Evolutionary conservation across 2,113 vertebrate species (phyloP), one percentile per base, ranked within the genome.

Genomic region (Alosa alosa): DNA sequence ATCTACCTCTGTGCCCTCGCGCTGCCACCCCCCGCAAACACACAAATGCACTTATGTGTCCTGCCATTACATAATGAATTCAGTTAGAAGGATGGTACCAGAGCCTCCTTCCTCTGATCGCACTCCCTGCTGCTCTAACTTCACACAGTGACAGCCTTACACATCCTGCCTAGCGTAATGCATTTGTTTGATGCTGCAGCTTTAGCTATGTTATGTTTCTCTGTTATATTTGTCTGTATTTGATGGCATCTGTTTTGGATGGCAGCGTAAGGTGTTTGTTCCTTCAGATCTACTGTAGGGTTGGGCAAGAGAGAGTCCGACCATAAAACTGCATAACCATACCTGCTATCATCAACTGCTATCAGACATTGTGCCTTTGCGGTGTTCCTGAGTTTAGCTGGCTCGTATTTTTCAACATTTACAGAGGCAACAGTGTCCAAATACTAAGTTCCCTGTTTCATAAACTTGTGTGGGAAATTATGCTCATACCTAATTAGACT

Each of bases 11-110:
- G 64, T 31, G 25, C 22, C 64, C 64, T 72, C 64, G 2, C 25
- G 10, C n/a, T 55, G 52, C 0, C 15, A 55, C 52, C 52, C 52
- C 52, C 52, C 17, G 15, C 52, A 55, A 55, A 55, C 52, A 55
- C 52, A 55, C 52, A 55, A 15, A 17, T 55, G 52, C 52, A 18
- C 52, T 31, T 11, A 31, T 72, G 25, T 36, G 25, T 7, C 64
- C 64, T 31, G 64, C 64, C 64, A 72, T 72, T 72, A 72, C 64
- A 15, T 72, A 31, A 72, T 72, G 64, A 72, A 72, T 72, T 72
- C 25, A 72, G 64, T 72, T 72, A 72, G 64, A 72, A 25, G 9
- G 64, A 72, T 72, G 25, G 6, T 3, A 36, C 64, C 52, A 55
- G 52, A 55, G 17, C 15, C 31, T 72, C 25, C 64, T 36, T 25